Conservation (phyloP, 2,113 vertebrate species). For the Protobothrops flavoviridis region DNA sequence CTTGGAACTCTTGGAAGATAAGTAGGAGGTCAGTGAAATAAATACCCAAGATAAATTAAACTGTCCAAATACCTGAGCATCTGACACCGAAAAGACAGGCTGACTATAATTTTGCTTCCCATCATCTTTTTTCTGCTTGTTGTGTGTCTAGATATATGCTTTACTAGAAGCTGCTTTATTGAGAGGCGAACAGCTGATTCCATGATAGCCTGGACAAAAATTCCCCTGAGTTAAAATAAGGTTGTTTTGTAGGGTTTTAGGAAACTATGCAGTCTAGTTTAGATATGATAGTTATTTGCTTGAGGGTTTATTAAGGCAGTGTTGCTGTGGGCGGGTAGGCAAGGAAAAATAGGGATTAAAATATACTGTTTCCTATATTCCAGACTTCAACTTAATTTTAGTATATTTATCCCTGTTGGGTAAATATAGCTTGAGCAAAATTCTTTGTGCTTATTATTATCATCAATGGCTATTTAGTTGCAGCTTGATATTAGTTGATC, state of each 20-base stretch:
- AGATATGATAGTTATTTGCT: neutral
- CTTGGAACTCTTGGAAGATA: neutral
- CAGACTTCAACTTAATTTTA: slow-evolving; percentile 2
- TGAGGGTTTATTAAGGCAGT: neutral
- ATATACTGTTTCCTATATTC: slow-evolving; percentile 16
- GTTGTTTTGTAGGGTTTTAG: slow-evolving; percentile 30
- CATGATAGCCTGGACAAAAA: neutral
- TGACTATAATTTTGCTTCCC: neutral
- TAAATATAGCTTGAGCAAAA: neutral
- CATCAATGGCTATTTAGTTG: neutral
- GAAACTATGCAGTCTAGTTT: slow-evolving; percentile 18
- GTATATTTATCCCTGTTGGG: fast-evolving
- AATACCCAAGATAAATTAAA: neutral
- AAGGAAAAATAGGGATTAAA: slow-evolving; percentile 35
- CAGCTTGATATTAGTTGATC: neutral
- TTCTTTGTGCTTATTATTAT: neutral
- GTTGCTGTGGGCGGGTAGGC: fast-evolving
- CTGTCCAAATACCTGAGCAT: neutral
- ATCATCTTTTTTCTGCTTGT: neutral
- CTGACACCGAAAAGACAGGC: neutral
- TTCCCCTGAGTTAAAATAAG: slow-evolving; percentile 23
- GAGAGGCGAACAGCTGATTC: slow-evolving; percentile 49
- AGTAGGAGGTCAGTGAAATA: neutral
- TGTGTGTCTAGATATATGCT: fast-evolving
- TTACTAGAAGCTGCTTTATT: neutral